phyloP scores from a whole-genome alignment of 2,888 invertebrate species.

The Phrixothrix hirtus region DNA sequence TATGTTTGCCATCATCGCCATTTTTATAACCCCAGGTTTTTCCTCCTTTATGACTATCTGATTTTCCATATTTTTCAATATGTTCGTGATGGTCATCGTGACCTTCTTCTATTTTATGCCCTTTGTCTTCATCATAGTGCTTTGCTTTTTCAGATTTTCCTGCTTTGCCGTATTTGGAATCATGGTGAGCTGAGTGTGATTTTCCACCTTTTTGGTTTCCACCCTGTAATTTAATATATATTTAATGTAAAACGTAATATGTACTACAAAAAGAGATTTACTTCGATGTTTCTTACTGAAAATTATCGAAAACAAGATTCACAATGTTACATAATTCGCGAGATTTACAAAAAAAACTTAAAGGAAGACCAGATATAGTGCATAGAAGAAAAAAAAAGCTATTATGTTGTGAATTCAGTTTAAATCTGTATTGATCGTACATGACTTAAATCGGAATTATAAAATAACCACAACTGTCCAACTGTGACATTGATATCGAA shows the following conservation, averaged over 20 bases:
- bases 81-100: slow-evolving; percentile 62
- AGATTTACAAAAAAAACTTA: too few species aligned
- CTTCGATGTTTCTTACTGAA: background rate
- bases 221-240: slow-evolving; percentile 56
- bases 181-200: background rate
- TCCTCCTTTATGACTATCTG: slow-evolving; percentile 56
- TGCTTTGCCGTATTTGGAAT: background rate
- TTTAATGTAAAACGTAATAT: too few species aligned
- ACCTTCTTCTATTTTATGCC: slow-evolving; percentile 62
- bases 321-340: too few species aligned
- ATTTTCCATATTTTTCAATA: slow-evolving; percentile 56
- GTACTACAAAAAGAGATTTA: too few species aligned
- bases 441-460: too few species aligned
- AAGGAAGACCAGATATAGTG: too few species aligned
- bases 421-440: too few species aligned
- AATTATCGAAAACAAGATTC: too few species aligned
- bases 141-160: slow-evolving; percentile 56
- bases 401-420: too few species aligned
- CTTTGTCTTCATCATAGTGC: slow-evolving; percentile 60
- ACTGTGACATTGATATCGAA: too few species aligned
- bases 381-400: too few species aligned
- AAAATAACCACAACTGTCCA: too few species aligned
- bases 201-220: slow-evolving; percentile 63
- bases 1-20: background rate
- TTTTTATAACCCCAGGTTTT: slow-evolving; percentile 59